Evolutionary conservation across 2,797 vertebrate genomes (phyloP).

Genomic region (Pogoniulus pusillus): DNA sequence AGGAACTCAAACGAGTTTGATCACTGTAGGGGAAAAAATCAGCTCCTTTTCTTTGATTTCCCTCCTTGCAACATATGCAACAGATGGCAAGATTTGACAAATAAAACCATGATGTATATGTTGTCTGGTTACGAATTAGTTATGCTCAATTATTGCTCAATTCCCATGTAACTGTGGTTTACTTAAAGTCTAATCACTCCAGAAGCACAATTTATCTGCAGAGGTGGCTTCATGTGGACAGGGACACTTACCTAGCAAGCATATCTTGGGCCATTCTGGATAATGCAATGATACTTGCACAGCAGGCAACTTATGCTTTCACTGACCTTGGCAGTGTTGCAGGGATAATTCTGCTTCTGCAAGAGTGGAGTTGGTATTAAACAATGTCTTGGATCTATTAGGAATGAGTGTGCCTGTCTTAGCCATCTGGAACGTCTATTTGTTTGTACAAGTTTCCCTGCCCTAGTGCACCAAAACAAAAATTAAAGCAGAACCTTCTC

Average conservation of each 20-base stretch:
- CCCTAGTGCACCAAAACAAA: constrained; percentile 4
- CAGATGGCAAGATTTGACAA: constrained; percentile 47
- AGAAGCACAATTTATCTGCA: neutral
- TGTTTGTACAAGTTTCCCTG: constrained; percentile 54
- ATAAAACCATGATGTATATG: neutral
- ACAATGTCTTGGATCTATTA: constrained; percentile 19
- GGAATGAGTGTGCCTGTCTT: neutral
- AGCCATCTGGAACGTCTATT: constrained; percentile 44
- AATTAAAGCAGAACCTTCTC: neutral
- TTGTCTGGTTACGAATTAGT: constrained; percentile 42
- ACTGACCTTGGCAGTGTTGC: neutral
- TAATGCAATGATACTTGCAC: neutral
- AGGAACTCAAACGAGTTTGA: constrained; percentile 4
- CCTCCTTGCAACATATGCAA: neutral
- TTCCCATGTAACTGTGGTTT: constrained; percentile 2
- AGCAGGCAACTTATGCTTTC: constrained; percentile 10
- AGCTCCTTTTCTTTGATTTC: neutral
- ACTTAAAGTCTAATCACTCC: neutral
- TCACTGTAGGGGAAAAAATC: neutral
- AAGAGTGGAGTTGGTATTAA: neutral
- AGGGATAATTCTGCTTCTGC: neutral
- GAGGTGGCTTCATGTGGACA: neutral
- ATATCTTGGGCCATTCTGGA: neutral
- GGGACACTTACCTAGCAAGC: neutral
- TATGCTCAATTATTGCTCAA: constrained; percentile 1